These are phyloP conservation scores for Phymanthus crucifer DNA, from an alignment of 92 coral and sea anemone species.

Conservation along the genomic window DNA sequence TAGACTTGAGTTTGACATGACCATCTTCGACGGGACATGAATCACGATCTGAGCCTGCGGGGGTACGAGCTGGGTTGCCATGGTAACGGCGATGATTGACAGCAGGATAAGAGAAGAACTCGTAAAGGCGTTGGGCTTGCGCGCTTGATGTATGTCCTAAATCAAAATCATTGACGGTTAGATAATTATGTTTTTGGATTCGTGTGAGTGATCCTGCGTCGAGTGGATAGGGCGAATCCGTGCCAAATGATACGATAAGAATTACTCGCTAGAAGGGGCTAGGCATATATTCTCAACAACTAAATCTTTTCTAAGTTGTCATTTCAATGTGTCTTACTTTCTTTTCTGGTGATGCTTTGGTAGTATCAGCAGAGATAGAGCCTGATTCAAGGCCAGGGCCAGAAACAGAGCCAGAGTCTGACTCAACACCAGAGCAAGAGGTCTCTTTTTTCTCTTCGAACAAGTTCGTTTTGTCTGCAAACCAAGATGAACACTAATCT, in stretches of 20 bases:
- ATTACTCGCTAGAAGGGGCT: too few relatives aligned
- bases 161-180: neutral
- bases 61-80: conserved; percentile 45
- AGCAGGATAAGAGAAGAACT: conserved; percentile 36
- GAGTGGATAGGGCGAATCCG: too few relatives aligned
- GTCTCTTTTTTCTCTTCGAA: neutral
- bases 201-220: too few relatives aligned
- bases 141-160: neutral
- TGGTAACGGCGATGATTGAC: conserved; percentile 57
- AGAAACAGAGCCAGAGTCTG: too few relatives aligned
- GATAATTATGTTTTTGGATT: neutral
- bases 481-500: neutral
- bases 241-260: too few relatives aligned
- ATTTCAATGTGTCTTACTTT: conserved; percentile 6
- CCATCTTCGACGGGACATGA: conserved; percentile 54
- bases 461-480: neutral
- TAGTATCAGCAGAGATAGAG: too few relatives aligned
- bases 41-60: conserved; percentile 65
- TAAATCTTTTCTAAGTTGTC: too few relatives aligned
- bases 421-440: too few relatives aligned
- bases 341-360: neutral
- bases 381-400: too few relatives aligned
- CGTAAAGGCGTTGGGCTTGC: conserved; percentile 15
- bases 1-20: conserved; percentile 58
- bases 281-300: too few relatives aligned